These are phyloP conservation scores for Stenopsyche tienmushanensis DNA, from an alignment of 1,140 invertebrate genomes.

Conservation along the genomic window DNA sequence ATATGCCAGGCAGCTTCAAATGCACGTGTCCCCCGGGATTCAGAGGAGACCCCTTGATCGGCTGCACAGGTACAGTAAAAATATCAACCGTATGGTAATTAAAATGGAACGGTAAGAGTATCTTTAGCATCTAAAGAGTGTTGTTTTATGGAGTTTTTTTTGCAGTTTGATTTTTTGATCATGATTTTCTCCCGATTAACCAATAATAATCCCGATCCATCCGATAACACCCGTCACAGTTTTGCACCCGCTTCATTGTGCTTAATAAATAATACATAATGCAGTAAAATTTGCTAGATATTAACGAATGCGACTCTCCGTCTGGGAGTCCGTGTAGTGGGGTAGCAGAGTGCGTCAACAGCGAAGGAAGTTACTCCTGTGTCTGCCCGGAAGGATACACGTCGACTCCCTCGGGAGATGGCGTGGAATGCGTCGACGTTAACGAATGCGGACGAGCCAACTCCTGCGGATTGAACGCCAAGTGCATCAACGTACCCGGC, in stretches of 20 bases:
- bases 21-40: conserved; percentile 78
- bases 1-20: conserved; percentile 70
- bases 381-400: conserved; percentile 68
- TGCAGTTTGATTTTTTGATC: not conserved
- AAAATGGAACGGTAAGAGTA: conserved; percentile 19
- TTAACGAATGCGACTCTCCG: conserved; percentile 43
- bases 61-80: conserved; percentile 64
- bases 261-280: conserved; percentile 39
- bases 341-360: conserved; percentile 73
- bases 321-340: conserved; percentile 64
- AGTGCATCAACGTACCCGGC: conserved; percentile 82
- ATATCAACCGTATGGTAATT: conserved; percentile 29
- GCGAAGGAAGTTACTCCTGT: conserved; percentile 72
- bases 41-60: conserved; percentile 69
- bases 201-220: not conserved
- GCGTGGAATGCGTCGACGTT: conserved; percentile 79
- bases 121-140: not conserved
- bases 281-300: conserved; percentile 42
- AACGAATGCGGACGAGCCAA: conserved; percentile 79
- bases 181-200: not conserved
- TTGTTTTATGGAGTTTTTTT: conserved; percentile 4
- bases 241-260: conserved; percentile 37
- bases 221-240: not conserved
- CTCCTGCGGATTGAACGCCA: conserved; percentile 76
- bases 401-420: conserved; percentile 66